Conservation (phyloP, 1,140 invertebrate species). For the Cryptotermes secundus region DNA sequence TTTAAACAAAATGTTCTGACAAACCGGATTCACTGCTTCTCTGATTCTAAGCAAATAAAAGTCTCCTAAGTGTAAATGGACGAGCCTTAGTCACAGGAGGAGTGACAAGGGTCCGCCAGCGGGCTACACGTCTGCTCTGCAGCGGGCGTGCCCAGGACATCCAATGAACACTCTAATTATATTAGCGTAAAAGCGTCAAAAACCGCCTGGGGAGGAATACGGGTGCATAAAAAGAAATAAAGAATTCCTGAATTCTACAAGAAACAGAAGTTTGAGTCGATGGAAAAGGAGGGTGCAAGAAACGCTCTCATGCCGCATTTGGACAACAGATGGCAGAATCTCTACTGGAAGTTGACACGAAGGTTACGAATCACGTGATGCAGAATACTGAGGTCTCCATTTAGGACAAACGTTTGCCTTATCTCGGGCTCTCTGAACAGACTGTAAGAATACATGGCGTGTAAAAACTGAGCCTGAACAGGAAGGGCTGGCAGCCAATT, state of each 20-base stretch:
- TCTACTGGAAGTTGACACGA: neutral
- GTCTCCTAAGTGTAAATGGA: too few relatives aligned
- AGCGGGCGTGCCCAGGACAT: neutral
- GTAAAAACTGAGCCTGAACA: neutral
- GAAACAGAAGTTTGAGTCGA: neutral
- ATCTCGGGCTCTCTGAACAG: too few relatives aligned
- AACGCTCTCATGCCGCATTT: neutral
- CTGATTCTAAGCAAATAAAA: too few relatives aligned
- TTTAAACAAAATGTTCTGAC: too few relatives aligned
- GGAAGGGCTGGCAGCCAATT: neutral
- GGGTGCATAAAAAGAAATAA: neutral
- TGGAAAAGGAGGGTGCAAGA: neutral
- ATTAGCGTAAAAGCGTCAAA: neutral
- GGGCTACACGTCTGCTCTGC: neutral
- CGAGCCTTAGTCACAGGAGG: too few relatives aligned
- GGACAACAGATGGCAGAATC: neutral
- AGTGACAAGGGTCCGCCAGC: too few relatives aligned
- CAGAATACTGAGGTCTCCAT: neutral
- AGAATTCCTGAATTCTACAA: neutral
- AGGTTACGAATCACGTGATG: neutral
- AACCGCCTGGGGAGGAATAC: neutral
- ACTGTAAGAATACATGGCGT: neutral
- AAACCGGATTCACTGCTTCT: too few relatives aligned
- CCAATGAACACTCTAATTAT: neutral
- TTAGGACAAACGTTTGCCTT: neutral